phyloP scores from a whole-genome alignment of 2,888 invertebrate genomes.

The Eueremaeus valkanovi region DNA sequence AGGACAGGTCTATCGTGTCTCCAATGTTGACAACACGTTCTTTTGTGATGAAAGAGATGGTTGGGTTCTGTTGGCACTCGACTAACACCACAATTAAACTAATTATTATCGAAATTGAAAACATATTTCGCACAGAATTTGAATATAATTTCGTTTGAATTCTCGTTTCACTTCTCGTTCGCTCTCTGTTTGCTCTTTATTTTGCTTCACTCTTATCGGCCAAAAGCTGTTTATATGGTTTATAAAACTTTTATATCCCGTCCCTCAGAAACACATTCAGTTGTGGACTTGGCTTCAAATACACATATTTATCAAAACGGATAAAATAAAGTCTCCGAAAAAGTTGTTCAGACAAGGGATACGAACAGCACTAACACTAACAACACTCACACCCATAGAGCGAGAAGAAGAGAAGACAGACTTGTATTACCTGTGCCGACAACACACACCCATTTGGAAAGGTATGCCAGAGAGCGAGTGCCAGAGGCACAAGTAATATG shows the following conservation, averaged over 20 bases:
- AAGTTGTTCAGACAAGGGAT: slow-evolving; percentile 1
- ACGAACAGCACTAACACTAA: background rate
- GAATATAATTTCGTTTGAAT: background rate
- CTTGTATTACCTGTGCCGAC: slow-evolving; percentile 35
- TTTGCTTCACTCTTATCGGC: background rate
- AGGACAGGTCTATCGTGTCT: slow-evolving; percentile 76
- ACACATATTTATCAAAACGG: background rate
- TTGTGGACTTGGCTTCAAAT: background rate
- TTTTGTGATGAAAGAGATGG: slow-evolving; percentile 67
- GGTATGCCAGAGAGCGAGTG: slow-evolving; percentile 7
- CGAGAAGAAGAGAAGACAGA: slow-evolving; percentile 26
- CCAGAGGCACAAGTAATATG: background rate
- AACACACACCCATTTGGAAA: slow-evolving; percentile 32
- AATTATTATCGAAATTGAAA: slow-evolving; percentile 11
- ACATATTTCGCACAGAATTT: slow-evolving; percentile 3
- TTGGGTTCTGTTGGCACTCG: slow-evolving; percentile 42
- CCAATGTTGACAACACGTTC: slow-evolving; percentile 88
- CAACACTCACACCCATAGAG: slow-evolving; percentile 18
- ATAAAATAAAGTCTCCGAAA: slow-evolving; percentile 13
- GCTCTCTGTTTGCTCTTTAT: background rate
- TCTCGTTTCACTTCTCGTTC: background rate
- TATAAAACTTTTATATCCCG: background rate
- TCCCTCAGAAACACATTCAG: background rate
- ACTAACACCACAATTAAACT: background rate
- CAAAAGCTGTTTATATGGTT: background rate